These are phyloP conservation scores for Ennomos fuscantarius DNA, from an alignment of 2,888 invertebrate species.

Conservation along the genomic window DNA sequence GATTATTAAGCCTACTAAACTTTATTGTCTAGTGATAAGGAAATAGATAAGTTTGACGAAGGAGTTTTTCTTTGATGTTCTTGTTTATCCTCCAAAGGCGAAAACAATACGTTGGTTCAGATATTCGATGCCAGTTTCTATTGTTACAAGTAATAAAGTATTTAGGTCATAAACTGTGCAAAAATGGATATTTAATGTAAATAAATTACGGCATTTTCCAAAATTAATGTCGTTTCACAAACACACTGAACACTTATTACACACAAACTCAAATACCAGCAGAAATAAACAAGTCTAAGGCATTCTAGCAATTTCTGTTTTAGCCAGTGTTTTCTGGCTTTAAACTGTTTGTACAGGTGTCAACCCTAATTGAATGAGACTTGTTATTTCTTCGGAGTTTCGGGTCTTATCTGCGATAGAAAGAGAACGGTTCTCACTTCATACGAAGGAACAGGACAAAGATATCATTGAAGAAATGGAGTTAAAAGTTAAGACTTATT, in stretches of 20 bases:
- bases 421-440: slow-evolving; percentile 10
- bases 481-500: slow-evolving; percentile 25
- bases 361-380: slow-evolving; percentile 33
- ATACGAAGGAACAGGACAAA: slow-evolving; percentile 23
- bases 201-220: no score
- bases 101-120: not conserved
- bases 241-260: no score
- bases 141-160: no score
- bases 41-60: slow-evolving; percentile 17
- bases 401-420: slow-evolving; percentile 23
- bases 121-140: no score
- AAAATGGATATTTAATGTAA: no score
- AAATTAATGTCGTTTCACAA: no score
- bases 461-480: slow-evolving; percentile 8
- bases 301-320: no score
- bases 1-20: not conserved
- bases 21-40: slow-evolving; percentile 15
- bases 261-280: no score
- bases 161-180: no score
- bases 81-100: slow-evolving; percentile 11
- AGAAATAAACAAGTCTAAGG: no score
- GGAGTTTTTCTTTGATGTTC: slow-evolving; percentile 16
- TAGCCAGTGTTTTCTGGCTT: no score
- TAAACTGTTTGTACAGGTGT: not conserved
- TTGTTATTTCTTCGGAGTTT: slow-evolving; percentile 33